A percentile compares a stretch with the other conserved stretches of the same genome.
Evolutionary conservation across 2,888 invertebrate species (phyloP).

Genomic region (Lycophotia porphyrea): DNA sequence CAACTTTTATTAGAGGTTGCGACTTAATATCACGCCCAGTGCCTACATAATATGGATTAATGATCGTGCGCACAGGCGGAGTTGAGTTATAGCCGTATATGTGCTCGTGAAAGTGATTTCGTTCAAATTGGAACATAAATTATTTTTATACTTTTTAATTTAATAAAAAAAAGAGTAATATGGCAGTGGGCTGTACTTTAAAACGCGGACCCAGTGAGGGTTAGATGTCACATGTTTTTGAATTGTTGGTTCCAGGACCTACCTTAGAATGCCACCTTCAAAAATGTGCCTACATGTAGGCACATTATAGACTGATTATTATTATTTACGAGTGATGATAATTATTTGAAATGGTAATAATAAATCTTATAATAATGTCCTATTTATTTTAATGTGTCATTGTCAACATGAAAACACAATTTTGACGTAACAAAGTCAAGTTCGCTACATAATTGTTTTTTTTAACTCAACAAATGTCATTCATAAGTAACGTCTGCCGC

Average conservation of each 20-base stretch:
- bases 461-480: neutral
- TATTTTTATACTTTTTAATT: constrained; percentile 17
- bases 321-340: neutral
- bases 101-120: constrained; percentile 46
- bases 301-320: neutral
- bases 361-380: neutral
- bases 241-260: neutral
- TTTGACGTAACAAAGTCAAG: constrained; percentile 6
- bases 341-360: neutral
- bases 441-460: neutral
- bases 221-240: neutral
- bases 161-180: neutral
- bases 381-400: neutral
- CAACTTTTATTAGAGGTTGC: constrained; percentile 56
- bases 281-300: neutral
- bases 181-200: neutral
- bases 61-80: constrained; percentile 29
- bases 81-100: constrained; percentile 17
- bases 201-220: neutral
- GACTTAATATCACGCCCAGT: constrained; percentile 54
- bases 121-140: constrained; percentile 34
- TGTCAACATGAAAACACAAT: neutral
- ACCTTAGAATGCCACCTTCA: neutral
- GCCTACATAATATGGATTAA: constrained; percentile 59
- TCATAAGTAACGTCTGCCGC: neutral